Evolutionary conservation across 2,888 invertebrate genomes (phyloP).

Genomic region (Perithous albicinctus): DNA sequence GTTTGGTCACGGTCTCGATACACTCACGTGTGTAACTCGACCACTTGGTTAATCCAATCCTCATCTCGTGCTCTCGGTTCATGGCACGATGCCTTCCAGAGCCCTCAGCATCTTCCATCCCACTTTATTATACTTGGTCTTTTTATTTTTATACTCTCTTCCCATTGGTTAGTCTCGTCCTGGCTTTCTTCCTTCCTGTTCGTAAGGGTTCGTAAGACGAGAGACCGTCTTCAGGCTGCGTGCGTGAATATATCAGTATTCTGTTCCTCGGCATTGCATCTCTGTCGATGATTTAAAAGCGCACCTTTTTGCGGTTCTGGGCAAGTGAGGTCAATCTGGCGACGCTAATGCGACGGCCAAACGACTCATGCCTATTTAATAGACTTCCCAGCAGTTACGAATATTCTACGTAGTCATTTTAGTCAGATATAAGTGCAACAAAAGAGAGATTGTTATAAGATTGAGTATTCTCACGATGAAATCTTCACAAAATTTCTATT

Average conservation of each 20-base stretch:
- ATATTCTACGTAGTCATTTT: slow-evolving; percentile 60
- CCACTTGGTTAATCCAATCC: slow-evolving; percentile 75
- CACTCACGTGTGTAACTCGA: slow-evolving; percentile 68
- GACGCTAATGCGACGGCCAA: slow-evolving; percentile 77
- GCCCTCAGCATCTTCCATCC: slow-evolving; percentile 13
- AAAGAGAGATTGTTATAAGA: background rate
- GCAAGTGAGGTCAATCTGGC: slow-evolving; percentile 77
- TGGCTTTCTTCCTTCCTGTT: slow-evolving; percentile 27
- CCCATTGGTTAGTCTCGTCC: background rate
- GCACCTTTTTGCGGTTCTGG: slow-evolving; percentile 34
- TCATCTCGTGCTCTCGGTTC: slow-evolving; percentile 54
- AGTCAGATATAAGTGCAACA: slow-evolving; percentile 12
- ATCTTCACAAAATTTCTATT: too few species aligned
- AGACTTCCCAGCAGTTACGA: slow-evolving; percentile 66
- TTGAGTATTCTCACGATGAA: too few species aligned
- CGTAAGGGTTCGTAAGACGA: background rate
- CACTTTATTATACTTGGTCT: background rate
- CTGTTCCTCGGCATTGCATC: slow-evolving; percentile 24
- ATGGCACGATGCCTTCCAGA: background rate
- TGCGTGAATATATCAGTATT: slow-evolving; percentile 41
- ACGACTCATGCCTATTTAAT: slow-evolving; percentile 74
- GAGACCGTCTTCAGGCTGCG: slow-evolving; percentile 26
- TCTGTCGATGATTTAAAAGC: slow-evolving; percentile 74
- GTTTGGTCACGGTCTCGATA: slow-evolving; percentile 71
- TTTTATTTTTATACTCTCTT: background rate